A percentile compares a stretch with the other conserved stretches of the same genome.
Conservation (phyloP, 2,888 invertebrate species). For the Adineta ricciae region DNA sequence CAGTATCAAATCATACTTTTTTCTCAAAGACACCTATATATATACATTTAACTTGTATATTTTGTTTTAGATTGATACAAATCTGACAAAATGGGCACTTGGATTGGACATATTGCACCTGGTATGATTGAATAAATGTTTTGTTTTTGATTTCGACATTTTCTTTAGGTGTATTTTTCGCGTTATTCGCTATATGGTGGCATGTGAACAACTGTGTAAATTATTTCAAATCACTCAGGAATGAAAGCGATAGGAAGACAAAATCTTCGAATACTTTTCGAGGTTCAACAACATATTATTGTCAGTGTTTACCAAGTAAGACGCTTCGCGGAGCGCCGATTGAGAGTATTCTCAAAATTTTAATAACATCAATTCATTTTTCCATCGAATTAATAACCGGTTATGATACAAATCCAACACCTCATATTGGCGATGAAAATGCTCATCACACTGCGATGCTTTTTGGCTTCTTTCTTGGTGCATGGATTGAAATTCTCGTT, state of each 20-base stretch:
- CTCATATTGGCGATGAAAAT: constrained; percentile 21
- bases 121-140: background rate
- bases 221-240: background rate
- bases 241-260: background rate
- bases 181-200: background rate
- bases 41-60: too few species aligned
- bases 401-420: background rate
- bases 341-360: constrained; percentile 10
- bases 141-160: background rate
- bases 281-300: background rate
- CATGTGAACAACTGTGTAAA: background rate
- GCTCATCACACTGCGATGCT: constrained; percentile 32
- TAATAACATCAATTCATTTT: constrained; percentile 26
- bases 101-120: background rate
- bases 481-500: constrained; percentile 28
- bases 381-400: constrained; percentile 17
- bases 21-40: too few species aligned
- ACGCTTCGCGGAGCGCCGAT: background rate
- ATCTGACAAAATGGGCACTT: background rate
- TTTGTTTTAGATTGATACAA: too few species aligned
- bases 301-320: background rate
- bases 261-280: background rate
- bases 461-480: constrained; percentile 28
- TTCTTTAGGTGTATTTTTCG: background rate
- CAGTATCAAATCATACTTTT: too few species aligned